phyloP scores from a whole-genome alignment of 2,888 invertebrate species.

The Thalpophila matura region DNA sequence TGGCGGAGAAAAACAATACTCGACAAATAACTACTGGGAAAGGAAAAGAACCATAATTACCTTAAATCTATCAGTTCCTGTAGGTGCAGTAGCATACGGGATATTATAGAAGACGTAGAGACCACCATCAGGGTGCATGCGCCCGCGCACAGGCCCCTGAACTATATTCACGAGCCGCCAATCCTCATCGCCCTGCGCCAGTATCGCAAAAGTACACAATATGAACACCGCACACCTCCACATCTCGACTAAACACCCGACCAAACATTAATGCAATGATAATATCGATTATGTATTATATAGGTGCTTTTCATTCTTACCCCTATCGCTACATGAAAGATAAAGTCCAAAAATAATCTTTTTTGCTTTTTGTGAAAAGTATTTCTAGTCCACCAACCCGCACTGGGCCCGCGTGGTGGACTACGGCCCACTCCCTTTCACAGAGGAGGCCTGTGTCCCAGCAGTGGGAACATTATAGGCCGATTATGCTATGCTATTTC shows the following conservation, averaged over 20 bases:
- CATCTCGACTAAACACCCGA: constrained; percentile 16
- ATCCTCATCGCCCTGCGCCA: constrained; percentile 28
- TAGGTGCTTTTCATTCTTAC: constrained; percentile 12
- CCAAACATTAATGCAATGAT: not conserved
- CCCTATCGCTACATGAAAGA: constrained; percentile 30
- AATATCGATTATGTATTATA: constrained; percentile 22
- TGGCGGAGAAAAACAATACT: no score
- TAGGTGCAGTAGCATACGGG: constrained; percentile 77
- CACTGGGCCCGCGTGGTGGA: no score
- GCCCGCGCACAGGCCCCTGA: constrained; percentile 73
- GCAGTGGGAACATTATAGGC: no score
- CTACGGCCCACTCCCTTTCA: no score
- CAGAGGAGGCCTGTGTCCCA: no score
- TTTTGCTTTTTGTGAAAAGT: no score
- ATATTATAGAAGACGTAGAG: constrained; percentile 73
- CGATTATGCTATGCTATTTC: no score
- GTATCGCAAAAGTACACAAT: constrained; percentile 14
- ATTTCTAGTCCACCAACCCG: no score
- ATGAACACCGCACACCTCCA: constrained; percentile 13
- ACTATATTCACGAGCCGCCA: constrained; percentile 63
- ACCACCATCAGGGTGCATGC: constrained; percentile 62
- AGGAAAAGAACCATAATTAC: no score
- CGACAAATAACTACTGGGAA: no score
- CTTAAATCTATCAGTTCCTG: constrained; percentile 70
- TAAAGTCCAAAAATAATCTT: constrained; percentile 28